These are phyloP conservation scores for Periophthalmus modestus DNA, from an alignment of 2,113 vertebrate genomes.

Conservation along the genomic window DNA sequence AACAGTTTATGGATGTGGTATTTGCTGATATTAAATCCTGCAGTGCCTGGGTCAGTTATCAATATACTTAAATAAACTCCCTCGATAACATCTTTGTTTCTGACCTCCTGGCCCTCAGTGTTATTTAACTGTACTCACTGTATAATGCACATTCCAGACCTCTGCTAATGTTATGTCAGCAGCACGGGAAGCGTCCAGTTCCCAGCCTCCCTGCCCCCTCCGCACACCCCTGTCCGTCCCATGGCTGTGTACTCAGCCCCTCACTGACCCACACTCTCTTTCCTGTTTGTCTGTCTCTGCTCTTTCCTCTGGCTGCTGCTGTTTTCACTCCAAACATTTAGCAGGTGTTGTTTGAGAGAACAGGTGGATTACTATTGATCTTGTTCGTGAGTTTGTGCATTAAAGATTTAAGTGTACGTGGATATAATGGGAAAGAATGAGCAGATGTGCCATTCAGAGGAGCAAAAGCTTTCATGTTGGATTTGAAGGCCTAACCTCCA, in stretches of 20 bases:
- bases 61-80: not conserved
- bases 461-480: conserved; percentile 44
- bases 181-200: conserved; percentile 24
- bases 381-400: conserved; percentile 24
- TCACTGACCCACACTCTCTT: conserved; percentile 23
- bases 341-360: conserved; percentile 42
- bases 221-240: not conserved
- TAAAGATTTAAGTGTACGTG: conserved; percentile 16
- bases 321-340: conserved; percentile 27
- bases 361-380: conserved; percentile 43
- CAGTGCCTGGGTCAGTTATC: not conserved
- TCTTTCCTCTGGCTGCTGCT: conserved; percentile 28
- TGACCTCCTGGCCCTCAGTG: not conserved
- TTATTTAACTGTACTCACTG: not conserved
- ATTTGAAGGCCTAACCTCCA: conserved; percentile 16
- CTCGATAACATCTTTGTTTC: not conserved
- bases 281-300: conserved; percentile 47
- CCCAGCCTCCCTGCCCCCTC: conserved; percentile 10
- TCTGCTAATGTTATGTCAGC: conserved; percentile 20
- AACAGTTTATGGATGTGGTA: no score
- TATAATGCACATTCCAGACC: not conserved
- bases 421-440: conserved; percentile 10
- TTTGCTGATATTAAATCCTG: not conserved
- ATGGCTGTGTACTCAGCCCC: conserved; percentile 22
- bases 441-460: conserved; percentile 59